A percentile compares a stretch with the other conserved stretches of the same genome.
Evolutionary conservation across 2,797 vertebrate species (phyloP).

Genomic region (Balearica regulorum): DNA sequence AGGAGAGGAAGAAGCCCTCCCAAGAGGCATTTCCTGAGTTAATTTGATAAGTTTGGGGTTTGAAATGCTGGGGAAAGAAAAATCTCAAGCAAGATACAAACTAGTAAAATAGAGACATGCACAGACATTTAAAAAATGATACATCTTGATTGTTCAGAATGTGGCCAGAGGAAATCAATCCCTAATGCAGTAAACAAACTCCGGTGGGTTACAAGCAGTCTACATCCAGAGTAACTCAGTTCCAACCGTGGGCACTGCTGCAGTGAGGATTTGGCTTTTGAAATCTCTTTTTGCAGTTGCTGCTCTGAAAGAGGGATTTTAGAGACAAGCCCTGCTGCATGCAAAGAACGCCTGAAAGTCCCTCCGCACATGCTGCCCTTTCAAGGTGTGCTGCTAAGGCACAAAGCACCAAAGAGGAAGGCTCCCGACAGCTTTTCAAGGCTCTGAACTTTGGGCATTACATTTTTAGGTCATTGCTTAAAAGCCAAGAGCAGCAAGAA

Average conservation of each 20-base stretch:
- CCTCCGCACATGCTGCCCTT: background rate
- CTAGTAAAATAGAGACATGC: background rate
- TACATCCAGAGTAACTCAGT: background rate
- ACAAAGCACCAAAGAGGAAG: background rate
- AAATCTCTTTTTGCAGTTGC: background rate
- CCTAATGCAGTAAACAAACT: background rate
- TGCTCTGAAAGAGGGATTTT: background rate
- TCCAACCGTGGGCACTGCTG: background rate
- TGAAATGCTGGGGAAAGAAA: background rate
- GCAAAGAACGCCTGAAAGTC: background rate
- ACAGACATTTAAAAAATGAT: background rate
- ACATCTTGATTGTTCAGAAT: background rate
- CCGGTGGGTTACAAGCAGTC: background rate
- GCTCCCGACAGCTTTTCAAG: background rate
- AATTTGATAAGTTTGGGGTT: slow-evolving; percentile 8
- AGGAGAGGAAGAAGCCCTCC: slow-evolving; percentile 52
- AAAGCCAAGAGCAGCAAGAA: background rate
- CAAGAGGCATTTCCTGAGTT: slow-evolving; percentile 43
- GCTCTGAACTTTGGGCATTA: background rate
- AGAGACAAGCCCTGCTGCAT: background rate
- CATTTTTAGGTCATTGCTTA: slow-evolving; percentile 5
- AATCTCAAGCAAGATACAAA: background rate
- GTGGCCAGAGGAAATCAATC: background rate
- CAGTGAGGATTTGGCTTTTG: background rate
- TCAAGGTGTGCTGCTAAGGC: background rate